Base-by-base conservation (phyloP, 2,888 invertebrate genomes). In the Phyllotreta striolata region DNA sequence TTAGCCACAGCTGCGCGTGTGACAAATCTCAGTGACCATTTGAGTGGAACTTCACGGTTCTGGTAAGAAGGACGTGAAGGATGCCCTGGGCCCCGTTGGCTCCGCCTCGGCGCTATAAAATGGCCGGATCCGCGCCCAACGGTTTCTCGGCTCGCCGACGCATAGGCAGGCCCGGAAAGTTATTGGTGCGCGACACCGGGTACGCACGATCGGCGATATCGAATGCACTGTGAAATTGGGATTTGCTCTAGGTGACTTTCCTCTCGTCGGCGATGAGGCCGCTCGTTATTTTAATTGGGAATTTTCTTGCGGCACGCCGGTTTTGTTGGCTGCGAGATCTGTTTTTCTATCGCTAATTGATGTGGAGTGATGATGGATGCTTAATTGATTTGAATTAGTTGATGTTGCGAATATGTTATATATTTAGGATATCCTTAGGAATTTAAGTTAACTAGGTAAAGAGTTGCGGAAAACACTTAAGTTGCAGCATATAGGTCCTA, bases 11-110 rank as follows among this genome's bases (percentile, higher is more conserved):
- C 67, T 59, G 66, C 63, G 62, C 70, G 72, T 72, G 71, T 74
- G 75, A 63, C 66, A 66, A 77, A 77, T 77, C 74, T 74, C 74
- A 67, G 74, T 73, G 74, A 76, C 75, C 77, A 77, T 77, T 78
- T 77, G 77, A 75, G 71, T 75, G 76, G 73, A 76, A 77, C 71
- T 73, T 75, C 73, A 75, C 70, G 74, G 71, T 73, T 70, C 69
- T 72, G 70, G 70, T 70, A 72, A 24, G 24, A 24, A 24, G 24
- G 24, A 38, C 70, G 68, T 70, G 62, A 67, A 69, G 70, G 68
- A 71, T 69, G 67, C 66, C 10, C 64, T 55, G 64, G 65, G 64
- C 57, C 41, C 10, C 61, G 59, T 13, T 9, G 13, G 43, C 55
- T 46, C 64, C 61, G 63, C 68, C 65, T 41, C 12, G 8, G 7